Conservation (phyloP, 2,797 vertebrate species). For the Uromys caudimaculatus region DNA sequence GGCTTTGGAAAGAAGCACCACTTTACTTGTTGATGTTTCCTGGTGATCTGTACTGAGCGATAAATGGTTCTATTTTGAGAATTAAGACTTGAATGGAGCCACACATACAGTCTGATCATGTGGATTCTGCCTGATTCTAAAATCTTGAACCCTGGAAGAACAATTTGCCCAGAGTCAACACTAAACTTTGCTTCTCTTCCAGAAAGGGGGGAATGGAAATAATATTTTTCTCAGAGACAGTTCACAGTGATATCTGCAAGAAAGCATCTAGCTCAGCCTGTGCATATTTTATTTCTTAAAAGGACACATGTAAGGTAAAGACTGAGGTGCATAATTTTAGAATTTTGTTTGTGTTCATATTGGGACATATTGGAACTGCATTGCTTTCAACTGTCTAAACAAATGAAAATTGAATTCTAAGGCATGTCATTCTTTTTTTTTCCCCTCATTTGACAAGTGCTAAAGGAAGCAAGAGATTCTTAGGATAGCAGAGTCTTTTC, state of each 20-base stretch:
- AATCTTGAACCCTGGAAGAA: conserved; percentile 1
- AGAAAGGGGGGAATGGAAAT: not conserved
- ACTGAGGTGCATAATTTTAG: not conserved
- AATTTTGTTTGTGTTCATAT: not conserved
- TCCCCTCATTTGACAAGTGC: not conserved
- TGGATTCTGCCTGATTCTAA: conserved; percentile 15
- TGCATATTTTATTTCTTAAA: conserved; percentile 18
- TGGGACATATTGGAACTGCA: not conserved
- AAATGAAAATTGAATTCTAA: conserved; percentile 13
- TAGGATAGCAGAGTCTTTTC: not conserved
- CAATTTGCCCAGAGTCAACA: not conserved
- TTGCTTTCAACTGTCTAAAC: not conserved
- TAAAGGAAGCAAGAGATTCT: not conserved
- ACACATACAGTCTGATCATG: not conserved
- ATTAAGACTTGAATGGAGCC: conserved; percentile 36
- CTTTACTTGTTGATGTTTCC: not conserved
- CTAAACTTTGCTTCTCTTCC: not conserved
- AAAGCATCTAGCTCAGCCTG: not conserved
- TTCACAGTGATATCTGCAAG: conserved; percentile 18
- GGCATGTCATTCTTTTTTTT: not conserved
- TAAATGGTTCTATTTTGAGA: conserved; percentile 49
- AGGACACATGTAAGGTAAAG: not conserved
- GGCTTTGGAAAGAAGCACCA: conserved; percentile 34
- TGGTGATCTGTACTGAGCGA: not conserved
- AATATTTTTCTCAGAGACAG: not conserved